These are phyloP conservation scores for Cebidichthys violaceus DNA, from an alignment of 2,113 vertebrate species.

Conservation along the genomic window DNA sequence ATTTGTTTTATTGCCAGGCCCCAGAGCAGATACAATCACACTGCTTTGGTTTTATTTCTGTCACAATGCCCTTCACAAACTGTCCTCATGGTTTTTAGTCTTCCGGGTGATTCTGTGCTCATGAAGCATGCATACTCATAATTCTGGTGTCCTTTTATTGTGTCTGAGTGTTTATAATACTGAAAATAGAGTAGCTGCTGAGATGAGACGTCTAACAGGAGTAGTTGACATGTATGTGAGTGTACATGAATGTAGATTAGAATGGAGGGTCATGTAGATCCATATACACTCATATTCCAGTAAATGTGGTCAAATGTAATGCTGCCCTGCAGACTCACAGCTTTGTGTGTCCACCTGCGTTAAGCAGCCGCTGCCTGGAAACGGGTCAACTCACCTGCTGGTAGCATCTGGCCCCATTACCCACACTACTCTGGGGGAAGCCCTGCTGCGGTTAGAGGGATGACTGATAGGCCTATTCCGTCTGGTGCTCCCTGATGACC, in stretches of 20 bases:
- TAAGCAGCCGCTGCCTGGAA: constrained; percentile 49
- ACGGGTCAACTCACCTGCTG: constrained; percentile 64
- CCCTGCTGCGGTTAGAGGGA: constrained; percentile 62
- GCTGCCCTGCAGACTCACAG: background rate
- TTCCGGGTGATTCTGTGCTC: background rate
- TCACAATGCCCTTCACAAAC: constrained; percentile 46
- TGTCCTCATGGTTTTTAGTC: constrained; percentile 4
- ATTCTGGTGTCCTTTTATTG: constrained; percentile 1
- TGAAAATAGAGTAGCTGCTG: background rate
- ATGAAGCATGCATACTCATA: background rate
- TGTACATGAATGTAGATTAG: background rate
- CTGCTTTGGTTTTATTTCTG: constrained; percentile 23
- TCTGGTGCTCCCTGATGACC: constrained; percentile 56
- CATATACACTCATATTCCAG: background rate
- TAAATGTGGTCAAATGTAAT: constrained; percentile 15
- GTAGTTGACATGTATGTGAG: background rate
- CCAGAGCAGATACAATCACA: constrained; percentile 37
- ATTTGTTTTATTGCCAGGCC: constrained; percentile 19
- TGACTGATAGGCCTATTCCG: constrained; percentile 52
- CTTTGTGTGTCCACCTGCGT: constrained; percentile 33
- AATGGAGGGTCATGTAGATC: rapidly evolving
- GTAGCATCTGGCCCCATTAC: constrained; percentile 63
- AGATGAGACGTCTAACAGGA: background rate
- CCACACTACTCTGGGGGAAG: constrained; percentile 58
- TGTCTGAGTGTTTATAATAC: background rate